Evolutionary conservation across 2,113 vertebrate genomes (phyloP).

Genomic region (Oreocharis arfaki): DNA sequence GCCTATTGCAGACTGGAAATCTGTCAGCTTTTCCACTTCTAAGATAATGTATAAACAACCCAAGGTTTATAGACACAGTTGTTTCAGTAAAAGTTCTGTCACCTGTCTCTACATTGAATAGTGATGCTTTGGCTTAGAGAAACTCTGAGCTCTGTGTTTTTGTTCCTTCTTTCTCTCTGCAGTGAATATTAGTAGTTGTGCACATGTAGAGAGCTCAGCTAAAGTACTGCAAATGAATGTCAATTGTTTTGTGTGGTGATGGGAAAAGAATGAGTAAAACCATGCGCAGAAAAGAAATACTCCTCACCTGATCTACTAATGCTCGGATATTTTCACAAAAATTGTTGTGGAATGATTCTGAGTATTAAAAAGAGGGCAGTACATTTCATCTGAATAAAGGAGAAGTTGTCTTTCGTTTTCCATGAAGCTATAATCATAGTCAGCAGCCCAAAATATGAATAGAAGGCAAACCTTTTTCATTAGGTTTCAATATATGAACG

Average conservation of each 20-base stretch:
- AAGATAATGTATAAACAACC: not conserved
- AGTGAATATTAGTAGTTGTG: not conserved
- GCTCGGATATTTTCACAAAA: not conserved
- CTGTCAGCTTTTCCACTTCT: not conserved
- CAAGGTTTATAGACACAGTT: not conserved
- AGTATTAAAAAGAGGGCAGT: not conserved
- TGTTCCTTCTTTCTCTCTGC: not conserved
- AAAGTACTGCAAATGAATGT: not conserved
- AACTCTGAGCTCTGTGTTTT: not conserved
- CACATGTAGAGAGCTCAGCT: not conserved
- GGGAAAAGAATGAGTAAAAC: not conserved
- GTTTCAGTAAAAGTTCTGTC: not conserved
- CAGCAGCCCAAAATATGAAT: not conserved
- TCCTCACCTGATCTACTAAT: not conserved
- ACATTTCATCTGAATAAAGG: not conserved
- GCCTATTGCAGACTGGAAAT: not conserved
- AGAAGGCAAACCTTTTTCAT: not conserved
- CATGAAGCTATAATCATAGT: not conserved
- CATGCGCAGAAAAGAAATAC: not conserved
- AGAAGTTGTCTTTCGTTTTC: not conserved
- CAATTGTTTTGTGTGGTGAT: not conserved
- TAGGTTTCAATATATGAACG: not conserved
- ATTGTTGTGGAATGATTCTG: not conserved
- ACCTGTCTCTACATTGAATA: not conserved
- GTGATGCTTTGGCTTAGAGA: not conserved